phyloP scores from a whole-genome alignment of 2,888 invertebrate species.

The Caenorhabditis sp. region DNA sequence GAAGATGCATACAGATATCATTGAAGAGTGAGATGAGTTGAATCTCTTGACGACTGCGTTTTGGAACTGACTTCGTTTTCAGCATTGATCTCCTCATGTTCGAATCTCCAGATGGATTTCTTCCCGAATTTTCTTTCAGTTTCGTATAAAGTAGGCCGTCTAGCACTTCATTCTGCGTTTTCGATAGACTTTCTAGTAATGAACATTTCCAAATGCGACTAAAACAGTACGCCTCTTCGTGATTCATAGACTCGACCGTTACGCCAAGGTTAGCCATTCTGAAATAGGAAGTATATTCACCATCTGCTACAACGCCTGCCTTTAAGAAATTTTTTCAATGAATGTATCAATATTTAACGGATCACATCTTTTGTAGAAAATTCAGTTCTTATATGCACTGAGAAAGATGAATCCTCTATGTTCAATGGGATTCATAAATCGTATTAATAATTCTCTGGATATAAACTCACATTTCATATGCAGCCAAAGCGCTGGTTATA shows the following conservation, averaged over 20 bases:
- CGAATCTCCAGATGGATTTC: background rate
- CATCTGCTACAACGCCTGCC: no score
- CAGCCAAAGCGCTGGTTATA: background rate
- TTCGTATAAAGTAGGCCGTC: background rate
- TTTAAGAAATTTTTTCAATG: no score
- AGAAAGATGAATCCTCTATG: no score
- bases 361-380: no score
- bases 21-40: slow-evolving; percentile 1
- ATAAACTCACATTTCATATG: background rate
- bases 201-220: background rate
- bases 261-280: background rate
- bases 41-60: slow-evolving; percentile 1
- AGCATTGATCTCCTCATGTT: background rate
- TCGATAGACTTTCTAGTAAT: background rate
- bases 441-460: no score
- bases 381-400: no score
- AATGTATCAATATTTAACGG: no score
- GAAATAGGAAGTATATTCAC: no score
- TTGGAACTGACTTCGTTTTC: background rate
- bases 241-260: background rate
- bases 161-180: background rate
- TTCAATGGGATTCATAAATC: no score
- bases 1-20: background rate
- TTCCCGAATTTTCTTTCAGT: background rate
- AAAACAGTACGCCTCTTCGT: background rate